phyloP scores from a whole-genome alignment of 2,113 vertebrate species.

The Cinclus cinclus region DNA sequence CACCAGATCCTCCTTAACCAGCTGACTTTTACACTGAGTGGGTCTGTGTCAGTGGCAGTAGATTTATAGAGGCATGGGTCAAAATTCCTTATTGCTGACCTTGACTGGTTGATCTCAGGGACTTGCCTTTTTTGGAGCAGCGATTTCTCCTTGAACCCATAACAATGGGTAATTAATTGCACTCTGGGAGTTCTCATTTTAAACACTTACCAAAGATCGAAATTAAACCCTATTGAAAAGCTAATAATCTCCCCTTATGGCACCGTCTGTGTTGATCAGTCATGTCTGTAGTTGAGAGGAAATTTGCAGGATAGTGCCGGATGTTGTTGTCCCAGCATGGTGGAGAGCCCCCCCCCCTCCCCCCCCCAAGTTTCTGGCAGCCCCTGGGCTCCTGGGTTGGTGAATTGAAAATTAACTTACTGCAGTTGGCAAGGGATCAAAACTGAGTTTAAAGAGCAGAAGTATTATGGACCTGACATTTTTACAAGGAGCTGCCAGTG shows the following conservation, averaged over 20 bases:
- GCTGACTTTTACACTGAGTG: neutral
- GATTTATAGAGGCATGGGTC: neutral
- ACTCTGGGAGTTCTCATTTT: constrained; percentile 25
- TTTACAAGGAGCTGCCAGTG: neutral
- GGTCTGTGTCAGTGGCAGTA: neutral
- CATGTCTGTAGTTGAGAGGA: neutral
- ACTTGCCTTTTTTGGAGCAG: neutral
- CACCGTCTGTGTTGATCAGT: constrained; percentile 60
- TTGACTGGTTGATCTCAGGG: neutral
- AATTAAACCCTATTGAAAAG: constrained; percentile 43
- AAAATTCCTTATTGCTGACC: neutral
- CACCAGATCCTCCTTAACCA: neutral
- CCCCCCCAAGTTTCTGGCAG: neutral
- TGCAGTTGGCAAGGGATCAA: constrained; percentile 5
- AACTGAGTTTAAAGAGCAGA: constrained; percentile 17
- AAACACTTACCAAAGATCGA: constrained; percentile 35
- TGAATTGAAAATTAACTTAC: constrained; percentile 21
- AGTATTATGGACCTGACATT: neutral
- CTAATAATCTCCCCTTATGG: constrained; percentile 36
- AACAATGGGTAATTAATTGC: constrained; percentile 10
- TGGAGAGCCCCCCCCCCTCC: neutral
- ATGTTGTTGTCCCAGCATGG: neutral
- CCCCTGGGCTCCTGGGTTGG: neutral
- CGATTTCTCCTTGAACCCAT: constrained; percentile 21
- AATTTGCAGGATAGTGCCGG: constrained; percentile 1